Percentiles rank a stretch among this genome's conserved stretches.
Evolutionary conservation across 2,888 invertebrate genomes (phyloP).

Genomic region (Pachymerium ferrugineum): DNA sequence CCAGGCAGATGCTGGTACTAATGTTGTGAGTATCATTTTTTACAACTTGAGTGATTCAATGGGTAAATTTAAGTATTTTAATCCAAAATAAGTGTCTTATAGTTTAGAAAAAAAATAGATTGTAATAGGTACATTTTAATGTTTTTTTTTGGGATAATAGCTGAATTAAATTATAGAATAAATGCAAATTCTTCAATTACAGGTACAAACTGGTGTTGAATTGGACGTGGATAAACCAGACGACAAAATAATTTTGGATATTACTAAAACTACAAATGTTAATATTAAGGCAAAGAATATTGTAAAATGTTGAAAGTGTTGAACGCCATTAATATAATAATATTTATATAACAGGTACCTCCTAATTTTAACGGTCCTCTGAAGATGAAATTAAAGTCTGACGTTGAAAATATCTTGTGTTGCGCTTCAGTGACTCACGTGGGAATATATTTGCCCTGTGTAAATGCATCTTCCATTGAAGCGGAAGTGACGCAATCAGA

Average conservation of each 20-base stretch:
- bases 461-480: neutral
- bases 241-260: neutral
- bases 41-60: too few species aligned
- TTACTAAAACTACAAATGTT: neutral
- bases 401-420: neutral
- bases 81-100: too few species aligned
- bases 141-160: neutral
- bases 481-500: neutral
- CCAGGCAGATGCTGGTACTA: neutral
- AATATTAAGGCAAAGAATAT: neutral
- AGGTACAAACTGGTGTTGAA: too few species aligned
- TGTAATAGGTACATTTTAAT: neutral
- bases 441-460: neutral
- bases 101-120: neutral
- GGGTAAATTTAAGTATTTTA: too few species aligned
- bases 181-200: neutral
- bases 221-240: too few species aligned
- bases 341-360: neutral
- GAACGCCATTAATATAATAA: neutral
- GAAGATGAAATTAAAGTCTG: neutral
- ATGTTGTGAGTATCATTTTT: neutral
- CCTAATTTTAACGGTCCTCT: neutral
- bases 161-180: neutral
- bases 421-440: neutral
- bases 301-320: too few species aligned